phyloP scores from a whole-genome alignment of 2,888 invertebrate species.

The Drosophila siamana region DNA sequence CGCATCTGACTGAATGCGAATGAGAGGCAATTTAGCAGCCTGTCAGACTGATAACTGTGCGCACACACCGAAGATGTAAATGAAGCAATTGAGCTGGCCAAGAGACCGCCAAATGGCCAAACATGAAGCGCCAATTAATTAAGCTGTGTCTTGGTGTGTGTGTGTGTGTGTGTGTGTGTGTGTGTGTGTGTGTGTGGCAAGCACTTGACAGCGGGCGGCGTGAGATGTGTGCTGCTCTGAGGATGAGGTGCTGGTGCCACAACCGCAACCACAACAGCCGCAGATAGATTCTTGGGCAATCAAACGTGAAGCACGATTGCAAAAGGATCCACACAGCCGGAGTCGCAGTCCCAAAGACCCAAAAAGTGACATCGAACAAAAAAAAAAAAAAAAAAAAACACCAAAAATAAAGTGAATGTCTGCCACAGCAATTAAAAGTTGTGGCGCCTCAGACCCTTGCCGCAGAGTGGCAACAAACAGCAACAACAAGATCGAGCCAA shows the following conservation, averaged over 20 bases:
- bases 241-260: background rate
- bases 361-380: slow-evolving; percentile 42
- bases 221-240: slow-evolving; percentile 1
- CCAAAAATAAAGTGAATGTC: slow-evolving; percentile 67
- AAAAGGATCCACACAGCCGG: slow-evolving; percentile 66
- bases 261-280: background rate
- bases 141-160: no score
- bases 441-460: slow-evolving; percentile 57
- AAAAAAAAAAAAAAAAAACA: slow-evolving; percentile 28
- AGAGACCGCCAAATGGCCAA: slow-evolving; percentile 33
- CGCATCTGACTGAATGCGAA: background rate
- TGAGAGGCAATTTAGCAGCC: slow-evolving; percentile 37
- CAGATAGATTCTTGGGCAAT: slow-evolving; percentile 58
- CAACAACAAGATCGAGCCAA: slow-evolving; percentile 9
- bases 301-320: slow-evolving; percentile 61
- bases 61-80: slow-evolving; percentile 47
- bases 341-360: no score
- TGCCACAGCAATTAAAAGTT: slow-evolving; percentile 63
- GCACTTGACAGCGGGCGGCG: slow-evolving; percentile 26
- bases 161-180: no score
- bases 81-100: slow-evolving; percentile 45
- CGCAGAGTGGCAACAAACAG: slow-evolving; percentile 16
- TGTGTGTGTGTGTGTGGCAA: no score
- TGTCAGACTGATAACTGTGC: slow-evolving; percentile 47
- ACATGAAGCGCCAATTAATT: slow-evolving; percentile 57